Base-by-base conservation (phyloP, 30 jellyfish, hydroid and myxozoan species). In the Cassiopea andromeda region DNA sequence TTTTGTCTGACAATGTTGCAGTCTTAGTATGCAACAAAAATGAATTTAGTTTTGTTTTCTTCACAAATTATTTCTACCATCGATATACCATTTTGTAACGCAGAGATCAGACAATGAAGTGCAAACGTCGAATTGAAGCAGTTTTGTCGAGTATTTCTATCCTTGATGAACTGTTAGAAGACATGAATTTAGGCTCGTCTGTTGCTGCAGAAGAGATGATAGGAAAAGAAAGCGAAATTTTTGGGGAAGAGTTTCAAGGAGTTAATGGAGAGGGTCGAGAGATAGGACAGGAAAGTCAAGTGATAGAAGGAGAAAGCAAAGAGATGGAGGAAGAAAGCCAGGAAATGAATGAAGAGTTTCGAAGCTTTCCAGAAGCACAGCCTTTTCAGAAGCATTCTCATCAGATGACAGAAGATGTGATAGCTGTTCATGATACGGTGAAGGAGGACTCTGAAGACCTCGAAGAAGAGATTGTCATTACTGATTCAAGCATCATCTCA, bases 101-200 rank as follows among this genome's bases (percentile, higher is more conserved):
- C 46, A 85, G 93, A 46, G 82, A 85, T 1, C 87, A 58, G 9
- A 54, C 68, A 1, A 74, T 2, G 48, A 73, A 49, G 60, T 73
- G 85, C 46, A 60, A 85, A 46, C 61, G 0, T 18, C 84, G 93
- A 75, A 73, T 85, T 19, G 93, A 85, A 0, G 93, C 93, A 2
- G 93, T 85, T 44, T 60, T 83, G 44, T 1, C 83, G 1, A 77
- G 70, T 14, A 48, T 75, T 43, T 4, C 60, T 0, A 69, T 48
- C 17, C 49, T 82, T 19, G 82, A 69, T 1, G 79, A 19, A 6
- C 15, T 70, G 79, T 9, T 70, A 19, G 46, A 70, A 19, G 2
- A 4, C 4, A 70, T 70, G 18, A 54, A 17, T 70, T 19, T 19
- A 1, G 43, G 14, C 19, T 61, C 73, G 4, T 61, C 73, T 6